Percentiles rank a stretch among this genome's conserved stretches.
phyloP scores from a whole-genome alignment of 2,888 invertebrate genomes.

The Dyspetes luteomarginatus region DNA sequence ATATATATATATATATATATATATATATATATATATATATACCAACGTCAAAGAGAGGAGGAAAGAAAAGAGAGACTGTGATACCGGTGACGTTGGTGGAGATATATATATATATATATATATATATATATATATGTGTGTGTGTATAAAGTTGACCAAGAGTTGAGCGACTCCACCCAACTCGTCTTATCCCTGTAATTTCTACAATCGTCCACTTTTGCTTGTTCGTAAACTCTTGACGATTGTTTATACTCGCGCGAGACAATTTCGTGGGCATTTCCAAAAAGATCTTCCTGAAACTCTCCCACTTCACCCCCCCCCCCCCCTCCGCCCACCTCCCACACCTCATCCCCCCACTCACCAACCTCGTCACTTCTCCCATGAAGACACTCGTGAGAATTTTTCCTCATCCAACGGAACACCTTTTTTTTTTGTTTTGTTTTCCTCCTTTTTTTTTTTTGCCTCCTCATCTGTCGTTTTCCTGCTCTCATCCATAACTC shows the following conservation, averaged over 20 bases:
- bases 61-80: conserved; percentile 26
- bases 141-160: too few species aligned
- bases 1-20: too few species aligned
- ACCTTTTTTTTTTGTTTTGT: conserved; percentile 11
- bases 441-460: background rate
- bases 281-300: too few species aligned
- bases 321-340: conserved; percentile 64
- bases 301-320: too few species aligned
- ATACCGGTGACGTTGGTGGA: conserved; percentile 60
- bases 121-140: background rate
- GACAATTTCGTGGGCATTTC: conserved; percentile 74
- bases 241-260: conserved; percentile 80
- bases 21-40: too few species aligned
- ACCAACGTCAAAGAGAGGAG: conserved; percentile 40
- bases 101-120: too few species aligned
- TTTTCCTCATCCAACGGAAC: conserved; percentile 30
- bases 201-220: conserved; percentile 35
- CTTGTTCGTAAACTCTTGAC: conserved; percentile 79
- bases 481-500: background rate
- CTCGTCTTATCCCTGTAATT: conserved; percentile 30
- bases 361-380: background rate
- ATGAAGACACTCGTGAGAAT: conserved; percentile 46
- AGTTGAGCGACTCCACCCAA: conserved; percentile 2
- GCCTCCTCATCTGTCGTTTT: background rate
- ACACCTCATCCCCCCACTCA: background rate